Base-by-base conservation (phyloP, 2,113 vertebrate species). In the Nanorana parkeri region DNA sequence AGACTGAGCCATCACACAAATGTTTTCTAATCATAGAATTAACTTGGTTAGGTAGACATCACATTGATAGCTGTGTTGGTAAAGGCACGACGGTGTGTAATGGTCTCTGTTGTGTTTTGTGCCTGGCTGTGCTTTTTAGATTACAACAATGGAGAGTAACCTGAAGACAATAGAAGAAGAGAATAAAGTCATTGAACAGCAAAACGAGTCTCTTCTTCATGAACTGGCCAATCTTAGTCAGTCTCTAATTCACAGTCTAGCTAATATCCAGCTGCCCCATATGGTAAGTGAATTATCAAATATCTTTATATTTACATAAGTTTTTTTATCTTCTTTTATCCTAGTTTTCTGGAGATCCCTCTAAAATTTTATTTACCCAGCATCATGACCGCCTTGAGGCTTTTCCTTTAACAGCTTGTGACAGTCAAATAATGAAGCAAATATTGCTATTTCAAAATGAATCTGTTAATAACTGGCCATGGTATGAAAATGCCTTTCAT, bases 131-230 rank as follows among this genome's bases (percentile, higher is more conserved):
- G 84, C 75, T 1, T 91, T 93, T 81, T 88, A 99, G 98, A 99
- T 99, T 86, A 99, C 97, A 84, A 99, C 97, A 80, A 99, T 99
- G 97, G 97, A 99, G 95, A 97, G 96, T 94, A 99, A 93, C 95
- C 94, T 99, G 94, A 98, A 98, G 96, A 98, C 95, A 56, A 96
- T 99, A 90, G 97, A 99, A 91, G 97, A 99, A 92, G 98, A 99
- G 93, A 99, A 99, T 94, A 99, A 99, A 93, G 97, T 95, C 90
- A 99, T 99, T 90, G 97, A 99, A 93, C 97, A 99, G 92, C 98
- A 99, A 95, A 99, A 99, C 88, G 95, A 99, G 92, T 98, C 96
- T 89, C 97, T 99, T 85, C 96, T 99, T 91, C 97, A 98, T 88
- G 97, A 99, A 92, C 91, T 99, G 95, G 96, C 97, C 92, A 95